Evolutionary conservation across 2,888 invertebrate genomes (phyloP).

Genomic region (Drosophila mulleri): DNA sequence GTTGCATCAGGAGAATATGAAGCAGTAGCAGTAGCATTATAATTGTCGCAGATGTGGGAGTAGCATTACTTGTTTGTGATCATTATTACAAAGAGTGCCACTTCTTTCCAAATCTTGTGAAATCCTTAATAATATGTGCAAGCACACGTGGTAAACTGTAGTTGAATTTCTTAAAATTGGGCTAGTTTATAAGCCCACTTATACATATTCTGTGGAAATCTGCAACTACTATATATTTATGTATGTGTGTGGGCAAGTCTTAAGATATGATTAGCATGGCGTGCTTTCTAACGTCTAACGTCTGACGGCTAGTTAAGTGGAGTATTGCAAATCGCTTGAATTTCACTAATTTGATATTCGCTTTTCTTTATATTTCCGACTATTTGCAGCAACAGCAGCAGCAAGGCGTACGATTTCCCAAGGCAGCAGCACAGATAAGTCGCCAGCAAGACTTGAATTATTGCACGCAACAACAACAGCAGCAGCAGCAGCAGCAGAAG

Average conservation of each 20-base stretch:
- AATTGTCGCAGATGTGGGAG: background rate
- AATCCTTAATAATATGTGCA: background rate
- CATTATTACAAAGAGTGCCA: background rate
- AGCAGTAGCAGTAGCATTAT: background rate
- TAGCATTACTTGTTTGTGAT: background rate
- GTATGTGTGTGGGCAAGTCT: background rate
- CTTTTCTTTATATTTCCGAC: constrained; percentile 56
- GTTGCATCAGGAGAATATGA: too few species aligned
- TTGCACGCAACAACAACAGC: constrained; percentile 71
- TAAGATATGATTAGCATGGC: background rate
- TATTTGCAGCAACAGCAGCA: constrained; percentile 64
- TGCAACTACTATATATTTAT: background rate
- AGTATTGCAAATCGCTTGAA: constrained; percentile 26
- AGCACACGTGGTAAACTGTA: background rate
- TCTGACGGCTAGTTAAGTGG: constrained; percentile 1
- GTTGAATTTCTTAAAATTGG: background rate
- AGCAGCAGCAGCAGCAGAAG: constrained; percentile 22
- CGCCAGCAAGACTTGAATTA: constrained; percentile 83
- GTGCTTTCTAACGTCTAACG: background rate
- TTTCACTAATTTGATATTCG: constrained; percentile 58
- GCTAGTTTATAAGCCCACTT: background rate
- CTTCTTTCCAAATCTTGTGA: background rate
- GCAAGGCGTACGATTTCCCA: constrained; percentile 75
- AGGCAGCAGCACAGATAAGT: constrained; percentile 81
- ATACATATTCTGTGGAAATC: background rate